Base-by-base conservation (phyloP, 1,140 invertebrate genomes). In the Oreohelix idahoensis region DNA sequence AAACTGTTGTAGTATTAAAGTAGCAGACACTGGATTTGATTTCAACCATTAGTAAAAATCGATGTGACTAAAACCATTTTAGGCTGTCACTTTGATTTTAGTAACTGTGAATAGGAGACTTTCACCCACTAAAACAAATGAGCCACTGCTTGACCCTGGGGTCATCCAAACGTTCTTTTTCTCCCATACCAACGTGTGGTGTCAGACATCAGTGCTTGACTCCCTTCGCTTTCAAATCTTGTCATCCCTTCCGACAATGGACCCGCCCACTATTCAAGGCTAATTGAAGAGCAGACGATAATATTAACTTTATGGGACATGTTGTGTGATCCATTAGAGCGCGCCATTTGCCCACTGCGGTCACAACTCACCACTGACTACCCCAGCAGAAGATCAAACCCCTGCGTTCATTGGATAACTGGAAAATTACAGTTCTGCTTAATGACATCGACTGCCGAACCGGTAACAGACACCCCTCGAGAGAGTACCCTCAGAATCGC, bases 261-360 rank as follows among this genome's bases (percentile, higher is more conserved):
- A 13, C 49, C 11, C 39, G 75, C 49, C 75, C 39, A 29, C 45
- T 23, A 8, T 26, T 77, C 42, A 35, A 23, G 42, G 15, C 75
- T 77, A 53, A 77, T 53, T 8, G 49, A 77, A 5, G 75, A 51
- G 45, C 42, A 10, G 29, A 77, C 0, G n/a, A 53, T 8, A 63
- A 36, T 79, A 66, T 79, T 39, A 23, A 38, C 29, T 63, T 26
- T 23, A 39, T 39, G 77, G n/a, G 77, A 23, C 77, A 32, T 23
- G 13, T 35, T 39, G 32, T 79, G 77, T 26, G 77, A 79, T 45
- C 58, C 58, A 79, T 79, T 79, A 79, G 77, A 79, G 77, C 39
- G 11, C 1, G 53, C 35, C 20, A 53, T 15, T 53, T 79, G 42
- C 42, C n/a, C 74, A 32, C 8, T 51, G 15, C 2, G 42, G 74